Conservation (phyloP, 2,113 vertebrate species). For the Phylloscopus trochilus region DNA sequence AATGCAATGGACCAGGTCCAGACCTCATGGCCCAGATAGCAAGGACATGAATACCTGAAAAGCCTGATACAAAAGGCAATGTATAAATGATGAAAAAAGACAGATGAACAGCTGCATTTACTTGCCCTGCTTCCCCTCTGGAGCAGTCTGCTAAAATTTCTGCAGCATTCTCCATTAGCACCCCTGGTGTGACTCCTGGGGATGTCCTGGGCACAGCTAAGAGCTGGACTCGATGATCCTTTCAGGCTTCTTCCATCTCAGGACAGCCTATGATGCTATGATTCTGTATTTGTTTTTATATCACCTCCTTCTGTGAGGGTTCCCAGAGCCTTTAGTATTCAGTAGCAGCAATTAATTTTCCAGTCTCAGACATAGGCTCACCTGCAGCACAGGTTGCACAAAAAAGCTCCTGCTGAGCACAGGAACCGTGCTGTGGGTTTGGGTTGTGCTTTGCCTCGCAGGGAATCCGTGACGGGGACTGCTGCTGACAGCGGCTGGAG, state of each 20-base stretch:
- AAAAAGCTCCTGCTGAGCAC: background rate
- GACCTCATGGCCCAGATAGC: rapidly evolving
- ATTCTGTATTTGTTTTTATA: background rate
- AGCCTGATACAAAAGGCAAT: background rate
- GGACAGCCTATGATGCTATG: background rate
- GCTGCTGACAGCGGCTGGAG: background rate
- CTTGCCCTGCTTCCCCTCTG: background rate
- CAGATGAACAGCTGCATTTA: background rate
- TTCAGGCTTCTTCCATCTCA: background rate
- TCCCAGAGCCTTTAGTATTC: background rate
- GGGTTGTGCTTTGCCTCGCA: background rate
- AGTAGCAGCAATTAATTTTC: background rate
- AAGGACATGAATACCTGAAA: background rate
- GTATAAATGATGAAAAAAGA: background rate
- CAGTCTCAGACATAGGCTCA: background rate
- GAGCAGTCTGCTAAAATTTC: background rate
- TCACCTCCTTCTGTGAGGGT: rapidly evolving
- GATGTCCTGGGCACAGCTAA: background rate
- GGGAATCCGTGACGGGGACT: background rate
- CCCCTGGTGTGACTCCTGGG: background rate
- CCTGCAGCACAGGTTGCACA: background rate
- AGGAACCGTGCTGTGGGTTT: background rate
- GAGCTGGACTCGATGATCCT: background rate
- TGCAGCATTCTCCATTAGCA: background rate
- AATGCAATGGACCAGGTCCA: background rate